These are phyloP conservation scores for Dissostichus mawsoni DNA, from an alignment of 2,113 vertebrate species.

Conservation along the genomic window DNA sequence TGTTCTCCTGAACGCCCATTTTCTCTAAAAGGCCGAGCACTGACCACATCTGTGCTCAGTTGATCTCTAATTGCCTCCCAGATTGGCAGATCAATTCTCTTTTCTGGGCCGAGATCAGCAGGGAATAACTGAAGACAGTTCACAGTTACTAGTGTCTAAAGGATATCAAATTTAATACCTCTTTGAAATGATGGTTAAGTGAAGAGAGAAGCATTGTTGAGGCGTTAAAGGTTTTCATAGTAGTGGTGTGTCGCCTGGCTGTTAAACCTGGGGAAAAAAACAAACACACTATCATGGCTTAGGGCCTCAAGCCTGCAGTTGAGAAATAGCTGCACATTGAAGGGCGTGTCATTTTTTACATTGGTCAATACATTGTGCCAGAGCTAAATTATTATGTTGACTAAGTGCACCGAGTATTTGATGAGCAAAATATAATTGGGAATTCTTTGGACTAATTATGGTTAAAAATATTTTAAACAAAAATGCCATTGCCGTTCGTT, in stretches of 20 bases:
- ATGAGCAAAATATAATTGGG: background rate
- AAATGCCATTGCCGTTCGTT: no score
- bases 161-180: background rate
- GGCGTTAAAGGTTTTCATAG: constrained; percentile 1
- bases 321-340: background rate
- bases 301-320: background rate
- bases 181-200: background rate
- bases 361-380: background rate
- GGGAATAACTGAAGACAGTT: constrained; percentile 7
- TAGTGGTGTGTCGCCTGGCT: background rate
- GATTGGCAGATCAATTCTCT: constrained; percentile 39
- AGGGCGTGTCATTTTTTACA: background rate
- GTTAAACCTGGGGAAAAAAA: rapidly evolving
- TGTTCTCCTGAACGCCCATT: constrained; percentile 3
- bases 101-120: background rate
- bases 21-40: constrained; percentile 1
- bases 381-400: background rate
- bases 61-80: constrained; percentile 33
- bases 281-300: background rate
- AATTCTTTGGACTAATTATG: no score
- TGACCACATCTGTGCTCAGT: constrained; percentile 28
- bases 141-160: constrained; percentile 10
- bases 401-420: background rate
- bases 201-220: background rate
- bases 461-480: no score